Evolutionary conservation across 2,888 invertebrate species (phyloP), one percentile per base, ranked within the genome.

Genomic region (Callosobruchus maculatus): DNA sequence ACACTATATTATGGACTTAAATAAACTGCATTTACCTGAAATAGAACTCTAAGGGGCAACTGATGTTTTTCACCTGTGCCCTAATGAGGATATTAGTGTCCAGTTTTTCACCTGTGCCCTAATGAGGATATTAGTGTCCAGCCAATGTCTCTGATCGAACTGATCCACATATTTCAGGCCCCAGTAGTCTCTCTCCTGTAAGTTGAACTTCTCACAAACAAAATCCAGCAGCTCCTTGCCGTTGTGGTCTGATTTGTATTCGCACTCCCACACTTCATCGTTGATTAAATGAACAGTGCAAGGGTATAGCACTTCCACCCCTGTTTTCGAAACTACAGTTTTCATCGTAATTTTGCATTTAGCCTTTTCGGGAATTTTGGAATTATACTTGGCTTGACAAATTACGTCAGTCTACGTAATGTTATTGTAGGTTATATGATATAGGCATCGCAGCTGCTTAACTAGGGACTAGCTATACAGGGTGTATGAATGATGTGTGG

Each of bases 61-160:
- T 18, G 49, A 78, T 71, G 30, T 77, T 73, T 67, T 73, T 78
- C 18, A 80, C 77, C 72, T 81, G 81, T n/a, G 75, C 31, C 68
- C 78, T 70, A 9, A 81, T 78, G n/a, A 79, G 74, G 70, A 76
- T 77, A 30, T 77, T 72, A 26, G 75, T 22, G n/a, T 78, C 78
- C 67, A 81, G 71, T 77, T 73, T 67, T 73, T 78, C 18, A 80
- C 77, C 72, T 81, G 81, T n/a, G 75, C 31, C 68, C 78, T 70
- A 9, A 81, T 78, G n/a, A 79, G 74, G 70, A 76, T 77, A 30
- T 77, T 72, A 26, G 75, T 22, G n/a, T 78, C 78, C 67, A 81
- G 71, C 80, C 80, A 81, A 72, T 80, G 77, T 22, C 77, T 74
- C 22, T 78, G 76, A n/a, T 78, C 80, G 71, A 75, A 78, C 0